Evolutionary conservation across 1,140 invertebrate genomes (phyloP), one percentile per base, ranked within the genome.

Genomic region (Drosophila punjabiensis): DNA sequence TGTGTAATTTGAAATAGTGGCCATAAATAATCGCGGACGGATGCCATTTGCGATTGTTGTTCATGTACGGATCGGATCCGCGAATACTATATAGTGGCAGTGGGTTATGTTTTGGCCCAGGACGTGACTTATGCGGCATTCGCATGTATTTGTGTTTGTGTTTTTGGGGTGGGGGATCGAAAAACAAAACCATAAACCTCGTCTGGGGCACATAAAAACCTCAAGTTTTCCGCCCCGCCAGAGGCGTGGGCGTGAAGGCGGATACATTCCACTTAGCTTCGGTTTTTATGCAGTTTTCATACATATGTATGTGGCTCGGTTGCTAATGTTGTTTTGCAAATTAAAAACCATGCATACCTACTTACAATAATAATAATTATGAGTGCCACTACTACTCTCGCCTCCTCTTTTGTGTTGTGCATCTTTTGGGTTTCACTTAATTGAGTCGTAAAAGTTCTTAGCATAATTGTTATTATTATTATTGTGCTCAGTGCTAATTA

Each of bases 171-270:
- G n/a, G 60, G 50, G 39, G 58, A 50, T 64, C 52, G 47, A 81
- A 85, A 86, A 90, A 86, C 82, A 89, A 89, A 70, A 76, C 85
- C 62, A 89, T 89, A 89, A 89, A 89, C 86, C 82, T 86, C 89
- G 86, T 89, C 86, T 89, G 86, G 86, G 79, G 80, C 78, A 80
- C 61, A 69, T 41, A 64, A 60, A 61, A 62, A 75, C 71, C 47
- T 74, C 71, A 75, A 62, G 69, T 74, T 74, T 56, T 74, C 56
- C 68, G 47, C 24, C n/a, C 37, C 7, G 37, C 55, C 68, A 43
- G n/a, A 14, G 68, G 20, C 68, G 70, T 53, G 56, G 68, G 55
- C 48, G 66, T 73, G 50, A 81, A 76, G 79, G 61, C 75, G 56
- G 52, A 76, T 39, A 81, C 55, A 78, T 66, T 68, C 65, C 68